Percentiles rank a stretch among this genome's conserved stretches.
phyloP scores from a whole-genome alignment of 2,888 invertebrate species.

The Gastrophysa polygoni region DNA sequence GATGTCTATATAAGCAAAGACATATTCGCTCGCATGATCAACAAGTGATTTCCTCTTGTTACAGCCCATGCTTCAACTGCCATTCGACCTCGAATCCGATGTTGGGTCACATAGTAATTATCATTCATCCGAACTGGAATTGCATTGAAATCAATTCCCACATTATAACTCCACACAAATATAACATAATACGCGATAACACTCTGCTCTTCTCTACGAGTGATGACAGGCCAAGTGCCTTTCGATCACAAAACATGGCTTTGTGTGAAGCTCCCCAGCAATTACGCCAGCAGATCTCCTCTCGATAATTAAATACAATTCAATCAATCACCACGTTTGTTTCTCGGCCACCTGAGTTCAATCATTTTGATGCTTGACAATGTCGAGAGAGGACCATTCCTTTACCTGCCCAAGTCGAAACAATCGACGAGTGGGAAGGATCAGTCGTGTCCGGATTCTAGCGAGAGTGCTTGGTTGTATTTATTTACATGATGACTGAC shows the following conservation, averaged over 20 bases:
- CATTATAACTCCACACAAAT: slow-evolving; percentile 18
- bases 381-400: slow-evolving; percentile 35
- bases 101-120: neutral
- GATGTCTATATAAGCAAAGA: no score
- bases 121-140: neutral
- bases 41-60: neutral
- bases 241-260: slow-evolving; percentile 31
- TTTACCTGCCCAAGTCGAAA: slow-evolving; percentile 38
- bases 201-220: slow-evolving; percentile 11
- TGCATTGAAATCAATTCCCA: slow-evolving; percentile 25
- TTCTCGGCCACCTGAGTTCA: slow-evolving; percentile 43
- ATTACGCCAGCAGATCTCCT: slow-evolving; percentile 28
- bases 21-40: no score
- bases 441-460: neutral
- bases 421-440: slow-evolving; percentile 1
- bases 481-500: slow-evolving; percentile 1
- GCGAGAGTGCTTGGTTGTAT: neutral
- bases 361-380: slow-evolving; percentile 44
- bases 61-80: neutral
- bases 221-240: slow-evolving; percentile 30
- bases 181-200: slow-evolving; percentile 21
- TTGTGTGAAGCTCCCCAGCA: slow-evolving; percentile 29
- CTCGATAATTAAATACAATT: slow-evolving; percentile 45
- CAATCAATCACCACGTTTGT: slow-evolving; percentile 46
- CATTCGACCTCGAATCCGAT: neutral